Evolutionary conservation across 92 coral and sea anemone genomes (phyloP), one percentile per base, ranked within the genome.

Genomic region (Blastomussa wellsi): DNA sequence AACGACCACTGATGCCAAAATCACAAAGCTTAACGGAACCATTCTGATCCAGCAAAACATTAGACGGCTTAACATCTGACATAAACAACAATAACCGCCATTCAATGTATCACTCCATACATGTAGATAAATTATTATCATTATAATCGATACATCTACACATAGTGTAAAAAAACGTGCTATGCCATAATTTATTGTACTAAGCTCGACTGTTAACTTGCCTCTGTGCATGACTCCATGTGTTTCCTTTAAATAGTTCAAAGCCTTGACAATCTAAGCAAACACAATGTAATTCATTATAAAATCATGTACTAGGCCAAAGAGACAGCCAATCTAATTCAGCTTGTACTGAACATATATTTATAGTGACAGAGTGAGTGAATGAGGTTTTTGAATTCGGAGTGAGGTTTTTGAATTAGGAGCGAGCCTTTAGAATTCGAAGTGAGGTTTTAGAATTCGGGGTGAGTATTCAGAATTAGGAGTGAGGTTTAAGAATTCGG

Each of bases 171-270:
- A 39, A 44, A 44, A 6, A 44, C 49, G 7, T 8, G 49, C 49
- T 44, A 13, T 44, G 49, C 7, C 49, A 44, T 44, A 44, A 8
- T 8, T 8, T 44, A 44, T 3, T 0, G 12, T 44, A 44, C 8
- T 44, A 44, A 57, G 29, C 39, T 64, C 2, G 5, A 28, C 24
- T 49, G 9, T 20, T 32, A 6, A 41, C 76, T 49, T 87, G 90
- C 98, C 98, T 90, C 98, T 94, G 81, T 96, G 98, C 98, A 96
- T 96, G 19, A 96, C 97, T 72, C 98, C 98, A 89, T 96, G 98
- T 62, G 92, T 69, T 49, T 96, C 98, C 75, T 96, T 96, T 26
- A 96, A 80, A 82, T 96, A 96, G 79, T 96, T 91, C 66, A 96
- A 86, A 59, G 98, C 98, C 16, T 92, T 96, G 11, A 96, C 98